phyloP scores from a whole-genome alignment of 2,797 vertebrate genomes.

The Harpagifer antarcticus region DNA sequence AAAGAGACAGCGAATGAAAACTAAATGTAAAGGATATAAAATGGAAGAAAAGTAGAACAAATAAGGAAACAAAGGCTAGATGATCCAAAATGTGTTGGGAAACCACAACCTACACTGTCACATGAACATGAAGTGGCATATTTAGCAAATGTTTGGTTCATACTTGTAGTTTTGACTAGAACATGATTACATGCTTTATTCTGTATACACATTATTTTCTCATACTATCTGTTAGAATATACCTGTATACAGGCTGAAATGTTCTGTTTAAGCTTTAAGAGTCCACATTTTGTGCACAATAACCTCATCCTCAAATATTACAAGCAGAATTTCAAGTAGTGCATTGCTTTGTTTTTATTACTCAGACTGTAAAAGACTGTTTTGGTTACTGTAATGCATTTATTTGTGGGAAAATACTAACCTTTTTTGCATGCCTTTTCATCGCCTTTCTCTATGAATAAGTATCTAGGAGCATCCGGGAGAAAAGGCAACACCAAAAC shows the following conservation, averaged over 20 bases:
- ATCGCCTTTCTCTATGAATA: constrained; percentile 88
- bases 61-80: neutral
- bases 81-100: neutral
- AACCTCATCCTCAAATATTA: neutral
- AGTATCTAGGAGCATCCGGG: constrained; percentile 89
- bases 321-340: neutral
- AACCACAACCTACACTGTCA: neutral
- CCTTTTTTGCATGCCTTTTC: constrained; percentile 85
- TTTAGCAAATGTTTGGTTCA: no score
- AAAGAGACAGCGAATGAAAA: neutral
- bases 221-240: no score
- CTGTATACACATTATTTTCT: no score
- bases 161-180: no score
- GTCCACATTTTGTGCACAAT: neutral
- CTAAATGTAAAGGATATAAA: neutral
- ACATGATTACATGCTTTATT: no score
- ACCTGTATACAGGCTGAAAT: no score
- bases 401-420: constrained; percentile 43
- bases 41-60: no score
- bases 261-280: no score
- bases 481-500: constrained; percentile 85
- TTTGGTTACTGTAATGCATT: neutral
- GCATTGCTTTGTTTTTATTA: neutral
- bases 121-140: no score
- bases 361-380: neutral